Evolutionary conservation across 2,888 invertebrate genomes (phyloP).

Genomic region (Diplolepis rosae): DNA sequence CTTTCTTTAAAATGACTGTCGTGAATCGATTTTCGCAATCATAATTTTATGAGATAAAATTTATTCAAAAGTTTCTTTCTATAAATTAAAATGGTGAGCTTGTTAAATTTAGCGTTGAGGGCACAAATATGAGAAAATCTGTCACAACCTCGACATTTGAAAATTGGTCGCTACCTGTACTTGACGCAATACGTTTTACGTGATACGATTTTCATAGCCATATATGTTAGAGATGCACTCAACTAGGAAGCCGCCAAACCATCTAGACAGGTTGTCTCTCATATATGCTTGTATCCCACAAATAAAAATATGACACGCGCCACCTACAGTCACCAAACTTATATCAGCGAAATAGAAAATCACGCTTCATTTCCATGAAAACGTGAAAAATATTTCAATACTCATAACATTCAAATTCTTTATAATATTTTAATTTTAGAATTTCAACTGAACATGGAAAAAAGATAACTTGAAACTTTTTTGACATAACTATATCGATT

Average conservation of each 20-base stretch:
- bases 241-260: slow-evolving; percentile 48
- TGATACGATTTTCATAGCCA: slow-evolving; percentile 55
- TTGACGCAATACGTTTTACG: slow-evolving; percentile 55
- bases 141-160: slow-evolving; percentile 18
- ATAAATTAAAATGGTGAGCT: too few relatives aligned
- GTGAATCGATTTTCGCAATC: too few relatives aligned
- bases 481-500: too few relatives aligned
- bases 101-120: slow-evolving; percentile 9
- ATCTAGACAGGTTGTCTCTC: slow-evolving; percentile 36
- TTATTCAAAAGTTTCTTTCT: too few relatives aligned
- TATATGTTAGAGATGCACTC: slow-evolving; percentile 53
- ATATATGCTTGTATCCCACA: slow-evolving; percentile 21
- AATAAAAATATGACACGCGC: slow-evolving; percentile 25
- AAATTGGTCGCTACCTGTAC: slow-evolving; percentile 49
- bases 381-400: too few relatives aligned
- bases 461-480: too few relatives aligned
- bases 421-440: too few relatives aligned
- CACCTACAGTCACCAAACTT: slow-evolving; percentile 8
- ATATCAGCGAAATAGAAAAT: slow-evolving; percentile 33
- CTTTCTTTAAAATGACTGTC: too few relatives aligned
- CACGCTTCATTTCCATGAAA: slow-evolving; percentile 41
- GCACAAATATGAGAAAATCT: slow-evolving; percentile 15
- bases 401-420: too few relatives aligned
- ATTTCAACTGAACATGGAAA: too few relatives aligned
- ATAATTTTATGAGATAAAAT: too few relatives aligned